Base-by-base conservation (phyloP, 2,113 vertebrate genomes). In the Notothenia rossii region DNA sequence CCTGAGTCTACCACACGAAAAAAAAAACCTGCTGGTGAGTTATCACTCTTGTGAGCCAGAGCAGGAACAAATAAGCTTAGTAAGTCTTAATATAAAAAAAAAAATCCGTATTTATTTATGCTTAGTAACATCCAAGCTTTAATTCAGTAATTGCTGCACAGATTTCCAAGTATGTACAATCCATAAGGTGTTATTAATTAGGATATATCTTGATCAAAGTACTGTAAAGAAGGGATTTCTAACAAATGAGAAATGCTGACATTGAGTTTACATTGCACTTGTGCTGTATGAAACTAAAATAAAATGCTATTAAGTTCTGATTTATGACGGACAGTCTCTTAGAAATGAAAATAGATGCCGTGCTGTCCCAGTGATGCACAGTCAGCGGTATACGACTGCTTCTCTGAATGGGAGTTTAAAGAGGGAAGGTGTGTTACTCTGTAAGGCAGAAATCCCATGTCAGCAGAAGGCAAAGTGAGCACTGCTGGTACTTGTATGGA, bases 401-500 rank as follows among this genome's bases (percentile, higher is more conserved):
- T 6, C 40, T 68, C 51, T 71, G 77, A 77, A 46, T 55, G 62
- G 61, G 43, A 43, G 55, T 22, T 70, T n/a, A 71, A 40, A 58
- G 29, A 75, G 9, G n/a, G 20, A 40, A 40, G 49, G 69, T 72
- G 61, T 65, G 45, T 73, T 80, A 15, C n/a, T 55, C 51, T 55
- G 17, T 51, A 74, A 29, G 50, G 2, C 62, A 81, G 75, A 81
- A 85, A 54, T 78, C 9, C 76, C 22, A 6, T 51, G 58, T 90
- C 83, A 91, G 89, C 83, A 86, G 51, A 86, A 87, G 82, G 84
- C 22, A 81, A 84, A 86, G 67, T 7, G 59, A 69, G 71, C 33
- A 36, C 43, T 54, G 73, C 61, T 72, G 61, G 65, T 46, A 54
- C 63, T 43, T 76, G 0, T 48, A 45, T 29, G 50, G 8, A 10